Evolutionary conservation across 2,797 vertebrate species (phyloP).

Genomic region (Rhabdomys pumilio): DNA sequence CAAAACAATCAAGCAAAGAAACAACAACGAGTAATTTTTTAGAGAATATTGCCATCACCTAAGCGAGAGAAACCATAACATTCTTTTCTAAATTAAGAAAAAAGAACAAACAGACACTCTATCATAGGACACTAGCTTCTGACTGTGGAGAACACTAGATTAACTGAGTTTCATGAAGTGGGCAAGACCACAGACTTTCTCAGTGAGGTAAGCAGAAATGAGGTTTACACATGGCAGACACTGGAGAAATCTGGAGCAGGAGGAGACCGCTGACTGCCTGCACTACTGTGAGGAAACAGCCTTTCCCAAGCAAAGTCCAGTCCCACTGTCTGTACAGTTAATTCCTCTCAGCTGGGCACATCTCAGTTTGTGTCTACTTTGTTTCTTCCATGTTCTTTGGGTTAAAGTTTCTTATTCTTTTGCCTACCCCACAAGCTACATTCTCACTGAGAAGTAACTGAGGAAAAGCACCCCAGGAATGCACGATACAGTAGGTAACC

Average conservation of each 20-base stretch:
- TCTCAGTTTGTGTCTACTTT: constrained; percentile 34
- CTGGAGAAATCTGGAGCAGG: neutral
- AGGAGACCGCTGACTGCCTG: neutral
- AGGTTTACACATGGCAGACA: neutral
- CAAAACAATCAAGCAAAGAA: neutral
- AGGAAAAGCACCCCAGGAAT: constrained; percentile 32
- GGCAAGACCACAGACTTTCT: neutral
- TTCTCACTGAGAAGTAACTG: constrained; percentile 26
- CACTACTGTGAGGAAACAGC: constrained; percentile 40
- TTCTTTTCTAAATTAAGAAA: constrained; percentile 5
- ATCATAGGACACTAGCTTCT: neutral
- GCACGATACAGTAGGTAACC: neutral
- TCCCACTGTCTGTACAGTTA: constrained; percentile 3
- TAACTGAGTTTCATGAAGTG: constrained; percentile 4
- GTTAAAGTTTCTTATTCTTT: neutral
- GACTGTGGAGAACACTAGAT: neutral
- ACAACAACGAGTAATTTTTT: neutral
- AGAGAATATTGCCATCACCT: neutral
- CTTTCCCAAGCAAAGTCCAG: neutral
- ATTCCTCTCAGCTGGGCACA: neutral
- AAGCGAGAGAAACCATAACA: neutral
- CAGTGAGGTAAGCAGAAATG: constrained; percentile 25
- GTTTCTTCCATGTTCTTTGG: constrained; percentile 19
- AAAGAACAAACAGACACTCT: constrained; percentile 40
- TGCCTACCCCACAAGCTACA: constrained; percentile 19